Percentiles rank a stretch among this genome's conserved stretches.
Evolutionary conservation across 1,140 invertebrate genomes (phyloP).

Genomic region (Hyphantria cunea): DNA sequence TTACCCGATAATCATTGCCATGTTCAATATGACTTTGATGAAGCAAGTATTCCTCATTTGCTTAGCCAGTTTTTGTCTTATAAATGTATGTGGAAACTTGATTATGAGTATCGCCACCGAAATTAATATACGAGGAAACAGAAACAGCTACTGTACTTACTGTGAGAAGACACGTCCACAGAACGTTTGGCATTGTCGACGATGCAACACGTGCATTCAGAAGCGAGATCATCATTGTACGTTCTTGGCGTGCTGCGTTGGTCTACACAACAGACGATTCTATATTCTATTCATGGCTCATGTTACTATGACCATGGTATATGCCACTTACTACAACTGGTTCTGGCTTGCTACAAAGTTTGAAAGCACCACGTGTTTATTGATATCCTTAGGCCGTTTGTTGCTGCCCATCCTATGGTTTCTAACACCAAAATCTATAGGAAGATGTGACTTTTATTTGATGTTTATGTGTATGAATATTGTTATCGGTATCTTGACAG

Average conservation of each 20-base stretch:
- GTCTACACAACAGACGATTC: conserved; percentile 90
- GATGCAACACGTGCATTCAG: conserved; percentile 90
- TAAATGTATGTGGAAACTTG: conserved; percentile 65
- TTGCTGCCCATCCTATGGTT: conserved; percentile 52
- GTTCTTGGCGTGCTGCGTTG: conserved; percentile 91
- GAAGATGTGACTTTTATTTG: conserved; percentile 46
- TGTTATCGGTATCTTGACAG: conserved; percentile 48
- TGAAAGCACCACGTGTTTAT: conserved; percentile 58
- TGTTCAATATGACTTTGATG: conserved; percentile 35
- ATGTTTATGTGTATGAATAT: conserved; percentile 51
- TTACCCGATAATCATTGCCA: conserved; percentile 43
- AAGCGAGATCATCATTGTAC: conserved; percentile 95
- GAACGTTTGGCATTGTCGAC: conserved; percentile 89
- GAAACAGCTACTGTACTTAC: conserved; percentile 44
- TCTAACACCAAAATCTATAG: conserved; percentile 39
- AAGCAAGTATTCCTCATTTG: conserved; percentile 50
- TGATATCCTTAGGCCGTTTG: conserved; percentile 43
- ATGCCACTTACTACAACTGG: conserved; percentile 78
- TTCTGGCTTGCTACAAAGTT: conserved; percentile 83
- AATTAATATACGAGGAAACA: conserved; percentile 40
- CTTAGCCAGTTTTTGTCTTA: conserved; percentile 51
- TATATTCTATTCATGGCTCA: conserved; percentile 90
- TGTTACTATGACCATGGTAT: conserved; percentile 84
- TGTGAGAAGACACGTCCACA: conserved; percentile 48
- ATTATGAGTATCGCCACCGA: conserved; percentile 44